Base-by-base conservation (phyloP, 2,888 invertebrate genomes). In the Drosophila mimetica region DNA sequence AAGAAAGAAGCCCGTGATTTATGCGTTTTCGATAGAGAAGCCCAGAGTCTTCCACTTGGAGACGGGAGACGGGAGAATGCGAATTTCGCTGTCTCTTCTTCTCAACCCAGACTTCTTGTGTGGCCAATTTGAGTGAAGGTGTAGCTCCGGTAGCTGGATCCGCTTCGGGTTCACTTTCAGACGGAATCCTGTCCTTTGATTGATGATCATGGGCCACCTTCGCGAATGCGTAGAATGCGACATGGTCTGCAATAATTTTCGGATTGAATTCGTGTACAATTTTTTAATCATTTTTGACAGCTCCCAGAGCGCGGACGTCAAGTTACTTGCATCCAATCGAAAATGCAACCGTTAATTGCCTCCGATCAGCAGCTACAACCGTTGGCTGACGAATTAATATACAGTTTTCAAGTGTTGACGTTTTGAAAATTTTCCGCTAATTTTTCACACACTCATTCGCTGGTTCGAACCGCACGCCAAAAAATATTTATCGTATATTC, bases 21-120 rank as follows among this genome's bases (percentile, higher is more conserved):
- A 89, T 89, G 88, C 71, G 65, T 82, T 86, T 88, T 89, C 82
- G 88, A 88, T 88, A 86, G 81, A 51, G 61, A 42, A 53, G 16
- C n/a, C 25, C 30, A 9, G 22, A 11, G 16, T 2, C 37, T 16
- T 37, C 14, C 16, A 37, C 14, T 22, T 14, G 20, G 9, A 46
- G 30, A 30, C 42, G 65, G 70, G 48, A 70, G 30, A 30, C 42
- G 65, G 70, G 48, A 73, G 75, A 70, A 72, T 79, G 86, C 84
- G 79, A 81, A 79, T 79, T 71, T 52, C 7, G 30, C 48, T 25
- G 14, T 37, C 14, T 50, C 41, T 64, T 48, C 36, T 44, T 41
- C 47, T 48, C 13, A 48, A 32, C 7, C 51, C 58, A 67, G 57
- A 77, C 85, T 85, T 87, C 87, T 85, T 85, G 84, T 86, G 85